Conservation (phyloP, 1,140 invertebrate genomes). For the Orchestia grillus region DNA sequence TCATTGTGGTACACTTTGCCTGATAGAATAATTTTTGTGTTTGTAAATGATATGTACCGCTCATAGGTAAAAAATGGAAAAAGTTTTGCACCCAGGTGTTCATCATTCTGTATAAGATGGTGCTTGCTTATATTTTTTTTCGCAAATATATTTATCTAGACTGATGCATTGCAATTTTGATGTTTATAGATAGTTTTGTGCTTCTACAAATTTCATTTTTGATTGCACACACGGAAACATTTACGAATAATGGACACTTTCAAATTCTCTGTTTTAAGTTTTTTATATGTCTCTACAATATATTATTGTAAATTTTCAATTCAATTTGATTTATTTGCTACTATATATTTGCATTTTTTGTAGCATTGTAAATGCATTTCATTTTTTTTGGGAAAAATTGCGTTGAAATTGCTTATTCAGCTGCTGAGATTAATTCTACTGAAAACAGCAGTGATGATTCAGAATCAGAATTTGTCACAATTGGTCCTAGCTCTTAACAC, state of each 20-base stretch:
- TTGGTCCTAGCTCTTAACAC: background rate
- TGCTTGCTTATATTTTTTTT: background rate
- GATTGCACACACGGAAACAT: no score
- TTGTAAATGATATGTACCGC: background rate
- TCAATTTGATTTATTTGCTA: background rate
- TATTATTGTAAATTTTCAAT: background rate
- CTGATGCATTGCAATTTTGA: background rate
- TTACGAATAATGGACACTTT: no score
- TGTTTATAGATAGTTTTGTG: background rate
- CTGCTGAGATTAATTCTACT: background rate
- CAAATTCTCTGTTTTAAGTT: background rate
- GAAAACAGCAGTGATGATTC: background rate
- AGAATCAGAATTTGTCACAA: background rate
- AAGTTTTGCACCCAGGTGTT: background rate
- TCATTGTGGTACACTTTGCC: background rate
- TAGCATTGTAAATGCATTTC: no score
- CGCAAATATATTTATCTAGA: background rate
- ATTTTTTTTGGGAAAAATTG: background rate
- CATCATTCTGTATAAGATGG: background rate
- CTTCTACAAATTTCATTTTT: background rate
- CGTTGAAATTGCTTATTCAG: background rate
- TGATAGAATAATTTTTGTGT: background rate
- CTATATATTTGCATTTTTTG: background rate
- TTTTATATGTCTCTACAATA: background rate
- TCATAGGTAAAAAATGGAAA: background rate